Evolutionary conservation across 2,113 vertebrate species (phyloP).

Genomic region (Perca fluviatilis): DNA sequence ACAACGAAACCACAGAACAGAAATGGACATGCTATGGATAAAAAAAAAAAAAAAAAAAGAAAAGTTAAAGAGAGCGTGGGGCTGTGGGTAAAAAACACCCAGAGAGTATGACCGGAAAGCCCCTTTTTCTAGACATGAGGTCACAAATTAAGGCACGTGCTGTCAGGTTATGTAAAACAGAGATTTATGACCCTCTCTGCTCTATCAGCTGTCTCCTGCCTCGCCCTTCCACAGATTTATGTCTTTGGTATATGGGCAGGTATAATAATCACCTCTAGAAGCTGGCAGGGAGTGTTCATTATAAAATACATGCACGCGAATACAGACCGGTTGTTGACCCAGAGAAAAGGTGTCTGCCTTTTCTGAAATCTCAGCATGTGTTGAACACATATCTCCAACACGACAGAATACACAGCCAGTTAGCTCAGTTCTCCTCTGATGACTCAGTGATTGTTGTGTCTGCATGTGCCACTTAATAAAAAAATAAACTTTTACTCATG

Average conservation of each 20-base stretch:
- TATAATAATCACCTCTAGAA: constrained; percentile 53
- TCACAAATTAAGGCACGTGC: constrained; percentile 66
- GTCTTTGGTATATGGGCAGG: constrained; percentile 22
- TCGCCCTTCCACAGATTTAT: constrained; percentile 54
- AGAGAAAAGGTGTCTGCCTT: constrained; percentile 31
- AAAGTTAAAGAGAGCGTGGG: constrained; percentile 23
- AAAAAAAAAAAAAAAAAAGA: constrained; percentile 2
- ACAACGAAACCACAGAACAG: constrained; percentile 55
- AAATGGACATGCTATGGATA: constrained; percentile 36
- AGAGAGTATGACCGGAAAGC: constrained; percentile 63
- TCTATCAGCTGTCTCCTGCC: constrained; percentile 61
- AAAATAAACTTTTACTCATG: constrained; percentile 43
- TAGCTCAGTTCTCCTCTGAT: constrained; percentile 21
- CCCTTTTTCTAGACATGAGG: constrained; percentile 79
- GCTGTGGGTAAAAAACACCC: constrained; percentile 53
- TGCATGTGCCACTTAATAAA: constrained; percentile 39
- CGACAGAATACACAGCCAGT: background rate
- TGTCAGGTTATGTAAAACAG: constrained; percentile 60
- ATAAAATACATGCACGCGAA: background rate
- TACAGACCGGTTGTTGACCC: constrained; percentile 25
- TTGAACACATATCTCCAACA: constrained; percentile 13
- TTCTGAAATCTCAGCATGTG: background rate
- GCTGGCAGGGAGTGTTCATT: constrained; percentile 41
- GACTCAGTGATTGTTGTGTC: constrained; percentile 72
- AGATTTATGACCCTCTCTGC: constrained; percentile 56